phyloP scores from a whole-genome alignment of 2,113 vertebrate genomes.

The Vulpes lagopus region DNA sequence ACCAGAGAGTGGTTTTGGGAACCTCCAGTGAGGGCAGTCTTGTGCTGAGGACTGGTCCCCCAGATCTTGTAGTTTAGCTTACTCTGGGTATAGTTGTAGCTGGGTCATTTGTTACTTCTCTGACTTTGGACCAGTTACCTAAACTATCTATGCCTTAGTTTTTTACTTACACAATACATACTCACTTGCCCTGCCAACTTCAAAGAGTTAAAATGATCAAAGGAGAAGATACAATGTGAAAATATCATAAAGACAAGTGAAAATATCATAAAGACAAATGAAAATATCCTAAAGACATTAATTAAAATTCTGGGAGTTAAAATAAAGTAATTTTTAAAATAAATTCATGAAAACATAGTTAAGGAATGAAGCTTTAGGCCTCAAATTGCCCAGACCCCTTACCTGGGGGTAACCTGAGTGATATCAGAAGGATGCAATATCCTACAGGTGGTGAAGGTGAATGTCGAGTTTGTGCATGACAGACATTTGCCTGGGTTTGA shows the following conservation, averaged over 20 bases:
- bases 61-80: background rate
- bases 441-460: conserved; percentile 97
- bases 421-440: conserved; percentile 97
- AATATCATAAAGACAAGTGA: conserved; percentile 35
- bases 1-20: background rate
- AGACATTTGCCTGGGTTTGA: conserved; percentile 96
- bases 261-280: conserved; percentile 49
- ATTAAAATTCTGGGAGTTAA: conserved; percentile 50
- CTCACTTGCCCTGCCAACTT: background rate
- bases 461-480: conserved; percentile 96
- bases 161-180: conserved; percentile 25
- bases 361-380: background rate
- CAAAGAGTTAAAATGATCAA: conserved; percentile 31
- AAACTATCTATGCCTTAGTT: background rate
- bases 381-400: conserved; percentile 58
- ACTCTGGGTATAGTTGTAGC: background rate
- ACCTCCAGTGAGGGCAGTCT: background rate
- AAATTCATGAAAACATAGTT: background rate
- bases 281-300: conserved; percentile 53
- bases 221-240: conserved; percentile 23
- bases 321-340: conserved; percentile 23
- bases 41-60: background rate
- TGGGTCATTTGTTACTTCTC: background rate
- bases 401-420: conserved; percentile 97
- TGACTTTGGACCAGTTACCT: background rate